Percentiles rank a stretch among this genome's conserved stretches.
These are phyloP conservation scores for Holothuria leucospilota DNA, from an alignment of 53 echinoderm and acorn worm genomes.

Conservation along the genomic window DNA sequence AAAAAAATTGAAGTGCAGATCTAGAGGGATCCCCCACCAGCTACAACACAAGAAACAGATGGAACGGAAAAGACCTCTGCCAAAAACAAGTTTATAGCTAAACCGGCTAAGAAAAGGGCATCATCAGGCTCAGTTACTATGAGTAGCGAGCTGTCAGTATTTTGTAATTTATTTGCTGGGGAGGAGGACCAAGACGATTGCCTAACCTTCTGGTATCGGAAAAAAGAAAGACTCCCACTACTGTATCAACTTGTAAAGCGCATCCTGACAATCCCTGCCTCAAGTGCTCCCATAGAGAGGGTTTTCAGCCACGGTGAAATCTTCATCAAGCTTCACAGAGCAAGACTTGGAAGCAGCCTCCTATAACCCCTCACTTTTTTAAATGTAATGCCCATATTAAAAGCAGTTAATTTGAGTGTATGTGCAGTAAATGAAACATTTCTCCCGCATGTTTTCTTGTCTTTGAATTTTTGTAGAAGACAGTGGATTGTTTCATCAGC, in stretches of 20 bases:
- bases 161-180: not conserved
- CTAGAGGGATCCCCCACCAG: no score
- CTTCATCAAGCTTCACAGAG: not conserved
- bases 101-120: not conserved
- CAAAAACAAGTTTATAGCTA: not conserved
- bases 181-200: not conserved
- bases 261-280: conserved; percentile 1
- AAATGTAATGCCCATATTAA: conserved; percentile 11
- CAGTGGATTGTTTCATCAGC: no score
- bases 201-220: not conserved
- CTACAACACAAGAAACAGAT: no score
- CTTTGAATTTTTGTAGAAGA: no score
- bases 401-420: no score
- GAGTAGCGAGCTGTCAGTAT: not conserved
- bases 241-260: not conserved
- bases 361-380: not conserved
- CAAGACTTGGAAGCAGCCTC: conserved; percentile 9
- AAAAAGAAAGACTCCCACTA: not conserved
- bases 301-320: conserved; percentile 28
- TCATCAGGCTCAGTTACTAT: not conserved
- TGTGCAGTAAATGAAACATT: no score
- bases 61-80: no score
- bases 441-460: no score
- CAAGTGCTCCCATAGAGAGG: not conserved
- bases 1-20: no score